phyloP scores from a whole-genome alignment of 2,888 invertebrate genomes.

The Noctua janthe region DNA sequence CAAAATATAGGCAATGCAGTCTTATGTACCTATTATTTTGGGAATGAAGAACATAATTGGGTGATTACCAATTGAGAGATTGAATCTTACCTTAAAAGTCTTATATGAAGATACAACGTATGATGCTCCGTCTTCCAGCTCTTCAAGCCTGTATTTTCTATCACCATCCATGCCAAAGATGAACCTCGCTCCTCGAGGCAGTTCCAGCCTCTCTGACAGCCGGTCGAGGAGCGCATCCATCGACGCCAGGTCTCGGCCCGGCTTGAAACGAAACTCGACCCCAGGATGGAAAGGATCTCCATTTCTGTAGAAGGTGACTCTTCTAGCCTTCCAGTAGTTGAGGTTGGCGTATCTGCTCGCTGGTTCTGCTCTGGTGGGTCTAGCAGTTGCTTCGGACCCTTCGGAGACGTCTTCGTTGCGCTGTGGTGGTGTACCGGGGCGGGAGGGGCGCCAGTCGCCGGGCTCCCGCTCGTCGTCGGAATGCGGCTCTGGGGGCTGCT shows the following conservation, averaged over 20 bases:
- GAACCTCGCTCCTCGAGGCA: slow-evolving; percentile 96
- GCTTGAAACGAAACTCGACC: slow-evolving; percentile 95
- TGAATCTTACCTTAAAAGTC: slow-evolving; percentile 94
- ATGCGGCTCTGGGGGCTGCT: slow-evolving; percentile 82
- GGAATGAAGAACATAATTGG: not conserved
- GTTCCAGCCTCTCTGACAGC: slow-evolving; percentile 95
- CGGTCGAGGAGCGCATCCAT: slow-evolving; percentile 96
- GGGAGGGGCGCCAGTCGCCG: slow-evolving; percentile 88
- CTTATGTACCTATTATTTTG: not conserved
- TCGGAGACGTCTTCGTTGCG: slow-evolving; percentile 87
- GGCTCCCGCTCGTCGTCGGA: slow-evolving; percentile 90
- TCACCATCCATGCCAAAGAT: slow-evolving; percentile 98
- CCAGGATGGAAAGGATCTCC: slow-evolving; percentile 98
- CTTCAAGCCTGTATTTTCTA: slow-evolving; percentile 95
- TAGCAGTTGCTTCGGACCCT: slow-evolving; percentile 86
- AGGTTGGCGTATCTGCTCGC: slow-evolving; percentile 93
- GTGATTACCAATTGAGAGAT: not conserved
- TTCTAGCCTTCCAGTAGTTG: slow-evolving; percentile 96
- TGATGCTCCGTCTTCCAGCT: slow-evolving; percentile 96
- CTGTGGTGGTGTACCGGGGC: slow-evolving; percentile 84
- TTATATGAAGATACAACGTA: slow-evolving; percentile 98
- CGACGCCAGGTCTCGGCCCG: slow-evolving; percentile 96
- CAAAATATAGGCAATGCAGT: not conserved
- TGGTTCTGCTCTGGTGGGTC: slow-evolving; percentile 90
- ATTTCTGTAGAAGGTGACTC: slow-evolving; percentile 97